These are phyloP conservation scores for Sebastolobus altivelis DNA, from an alignment of 2,797 vertebrate species.

Conservation along the genomic window DNA sequence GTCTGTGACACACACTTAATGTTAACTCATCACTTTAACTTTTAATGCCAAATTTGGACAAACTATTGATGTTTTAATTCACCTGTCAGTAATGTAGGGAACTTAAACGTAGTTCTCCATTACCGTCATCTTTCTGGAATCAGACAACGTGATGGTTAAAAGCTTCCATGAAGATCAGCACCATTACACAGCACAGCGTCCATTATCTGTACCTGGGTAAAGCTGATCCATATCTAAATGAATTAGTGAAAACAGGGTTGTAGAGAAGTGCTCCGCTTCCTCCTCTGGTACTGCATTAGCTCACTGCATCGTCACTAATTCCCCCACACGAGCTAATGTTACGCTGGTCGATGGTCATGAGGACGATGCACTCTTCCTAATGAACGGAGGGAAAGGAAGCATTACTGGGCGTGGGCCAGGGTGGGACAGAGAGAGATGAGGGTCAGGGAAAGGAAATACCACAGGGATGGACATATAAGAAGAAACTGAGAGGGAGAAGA, in stretches of 20 bases:
- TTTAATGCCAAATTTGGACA: too few relatives aligned
- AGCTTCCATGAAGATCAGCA: conserved; percentile 19
- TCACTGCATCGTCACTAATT: conserved; percentile 32
- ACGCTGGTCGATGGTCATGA: conserved; percentile 32
- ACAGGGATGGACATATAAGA: not conserved
- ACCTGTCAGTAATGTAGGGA: not conserved
- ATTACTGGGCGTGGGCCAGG: conserved; percentile 30
- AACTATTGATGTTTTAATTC: too few relatives aligned
- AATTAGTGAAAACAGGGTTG: conserved; percentile 22
- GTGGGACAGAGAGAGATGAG: not conserved
- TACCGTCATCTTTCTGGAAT: not conserved
- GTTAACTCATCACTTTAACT: too few relatives aligned
- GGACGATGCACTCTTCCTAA: conserved; percentile 48
- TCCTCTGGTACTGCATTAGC: conserved; percentile 49
- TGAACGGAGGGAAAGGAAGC: conserved; percentile 47
- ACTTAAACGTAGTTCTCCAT: not conserved
- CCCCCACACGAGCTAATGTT: conserved; percentile 49
- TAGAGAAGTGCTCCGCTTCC: conserved; percentile 33
- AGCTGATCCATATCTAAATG: conserved; percentile 41
- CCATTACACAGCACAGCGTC: conserved; percentile 15
- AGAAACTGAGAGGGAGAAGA: not conserved
- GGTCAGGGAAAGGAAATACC: not conserved
- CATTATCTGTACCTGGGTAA: conserved; percentile 36
- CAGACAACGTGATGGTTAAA: conserved; percentile 11
- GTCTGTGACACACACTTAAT: too few relatives aligned